Evolutionary conservation across 23 tunicate species (phyloP).

Genomic region (Halocynthia aurantium): DNA sequence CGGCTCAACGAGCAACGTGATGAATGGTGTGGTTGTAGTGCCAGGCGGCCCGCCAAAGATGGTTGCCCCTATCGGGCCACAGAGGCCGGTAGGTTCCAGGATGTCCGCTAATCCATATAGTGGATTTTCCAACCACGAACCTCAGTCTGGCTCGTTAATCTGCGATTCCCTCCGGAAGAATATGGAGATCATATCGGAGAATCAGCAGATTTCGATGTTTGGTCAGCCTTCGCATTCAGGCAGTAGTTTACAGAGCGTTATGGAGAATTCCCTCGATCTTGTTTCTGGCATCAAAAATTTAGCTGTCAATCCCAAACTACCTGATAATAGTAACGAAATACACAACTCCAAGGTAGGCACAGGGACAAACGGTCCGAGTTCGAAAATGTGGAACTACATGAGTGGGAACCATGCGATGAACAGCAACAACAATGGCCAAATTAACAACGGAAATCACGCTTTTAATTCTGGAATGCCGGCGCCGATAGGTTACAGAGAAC

Average conservation of each 20-base stretch:
- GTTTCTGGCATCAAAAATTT: constrained; percentile 23
- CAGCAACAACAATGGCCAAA: background rate
- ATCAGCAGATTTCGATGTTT: constrained; percentile 11
- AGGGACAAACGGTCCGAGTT: background rate
- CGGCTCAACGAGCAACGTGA: background rate
- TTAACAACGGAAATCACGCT: background rate
- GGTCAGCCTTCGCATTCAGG: background rate
- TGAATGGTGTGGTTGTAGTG: background rate
- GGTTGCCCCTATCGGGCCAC: constrained; percentile 11
- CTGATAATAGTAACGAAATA: background rate
- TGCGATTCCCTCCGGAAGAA: constrained; percentile 19
- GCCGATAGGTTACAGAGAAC: constrained; percentile 70
- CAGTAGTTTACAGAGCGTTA: background rate
- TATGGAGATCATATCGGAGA: constrained; percentile 19
- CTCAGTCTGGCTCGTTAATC: constrained; percentile 2
- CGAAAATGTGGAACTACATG: constrained; percentile 28
- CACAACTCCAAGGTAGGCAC: background rate
- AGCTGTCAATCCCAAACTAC: constrained; percentile 12
- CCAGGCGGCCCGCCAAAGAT: background rate
- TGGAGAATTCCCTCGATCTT: constrained; percentile 13
- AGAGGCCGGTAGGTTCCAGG: constrained; percentile 17
- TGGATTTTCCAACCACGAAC: constrained; percentile 13
- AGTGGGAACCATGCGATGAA: background rate
- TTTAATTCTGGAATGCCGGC: constrained; percentile 16
- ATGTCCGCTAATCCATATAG: constrained; percentile 6